phyloP scores from a whole-genome alignment of 1,140 invertebrate species.

The Choristoneura fumiferana region DNA sequence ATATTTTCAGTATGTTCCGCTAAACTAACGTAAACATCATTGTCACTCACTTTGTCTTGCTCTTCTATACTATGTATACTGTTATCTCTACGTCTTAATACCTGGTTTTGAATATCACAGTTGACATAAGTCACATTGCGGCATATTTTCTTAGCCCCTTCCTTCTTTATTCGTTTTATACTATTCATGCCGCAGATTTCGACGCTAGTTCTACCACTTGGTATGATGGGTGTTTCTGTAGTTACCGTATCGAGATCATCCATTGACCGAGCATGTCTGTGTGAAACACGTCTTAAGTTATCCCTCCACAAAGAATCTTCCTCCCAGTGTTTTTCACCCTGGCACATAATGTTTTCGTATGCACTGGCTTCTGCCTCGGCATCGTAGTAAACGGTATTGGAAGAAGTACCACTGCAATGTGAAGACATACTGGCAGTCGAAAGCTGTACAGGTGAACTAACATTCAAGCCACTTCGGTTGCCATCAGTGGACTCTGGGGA shows the following conservation, averaged over 20 bases:
- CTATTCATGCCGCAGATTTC: conserved; percentile 62
- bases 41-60: conserved; percentile 65
- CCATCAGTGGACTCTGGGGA: conserved; percentile 38
- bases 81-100: conserved; percentile 40
- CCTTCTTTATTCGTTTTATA: conserved; percentile 64
- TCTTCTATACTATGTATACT: conserved; percentile 38
- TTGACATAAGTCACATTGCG: conserved; percentile 88
- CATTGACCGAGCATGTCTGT: conserved; percentile 88
- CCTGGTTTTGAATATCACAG: conserved; percentile 78
- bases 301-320: conserved; percentile 90
- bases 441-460: conserved; percentile 43
- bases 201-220: conserved; percentile 42
- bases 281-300: conserved; percentile 86
- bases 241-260: conserved; percentile 85
- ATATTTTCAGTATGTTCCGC: conserved; percentile 56
- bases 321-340: conserved; percentile 88
- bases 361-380: conserved; percentile 65
- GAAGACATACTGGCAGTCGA: conserved; percentile 70
- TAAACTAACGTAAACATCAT: conserved; percentile 81
- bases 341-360: conserved; percentile 72
- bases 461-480: conserved; percentile 35
- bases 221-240: conserved; percentile 36
- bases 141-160: conserved; percentile 71
- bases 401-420: conserved; percentile 69
- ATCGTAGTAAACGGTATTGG: conserved; percentile 71